Evolutionary conservation across 2,888 invertebrate genomes (phyloP), one percentile per base, ranked within the genome.

Genomic region (Sisyra nigra): DNA sequence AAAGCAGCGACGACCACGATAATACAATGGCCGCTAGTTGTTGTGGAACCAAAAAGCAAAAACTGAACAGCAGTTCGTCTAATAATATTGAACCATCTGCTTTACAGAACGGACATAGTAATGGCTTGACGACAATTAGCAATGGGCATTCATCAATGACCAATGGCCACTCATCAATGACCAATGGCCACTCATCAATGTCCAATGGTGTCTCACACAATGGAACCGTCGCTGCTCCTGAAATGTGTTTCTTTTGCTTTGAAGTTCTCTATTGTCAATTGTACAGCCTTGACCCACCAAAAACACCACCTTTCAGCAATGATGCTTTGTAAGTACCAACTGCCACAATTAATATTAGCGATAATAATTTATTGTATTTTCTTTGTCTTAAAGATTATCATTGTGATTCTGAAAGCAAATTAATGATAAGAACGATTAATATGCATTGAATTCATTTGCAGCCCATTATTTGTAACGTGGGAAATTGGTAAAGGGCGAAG

Each of bases 181-280:
- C 24, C 24, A 24, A 24, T 24, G 24, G 24, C 3, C 5, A 65
- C 54, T 58, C 24, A 24, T 24, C 24, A 24, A 5, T 24, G 24
- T 5, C 24, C 24, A 24, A 24, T 24, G 24, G 24, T n/a, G n/a
- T n/a, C n/a, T n/a, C 63, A 49, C 59, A 60, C 48, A 72, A 71
- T 54, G 66, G 67, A 44, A 62, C 66, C 60, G 82, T 92, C 52
- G 89, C 87, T 53, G 77, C 81, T 62, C 83, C 85, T 49, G 94
- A 96, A 65, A 98, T 98, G 97, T 93, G 93, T 63, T 89, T 86
- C 72, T 97, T 87, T 71, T 98, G 98, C 76, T 98, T 97, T 72
- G 97, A 98, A 70, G 93, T 96, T 55, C 79, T 98, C 52, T 86
- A 93, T 67, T 80, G 83, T 66, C 89, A 94, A 68, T 74, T 98